Base-by-base conservation (phyloP, 2,113 vertebrate genomes). In the Pelobates fuscus region DNA sequence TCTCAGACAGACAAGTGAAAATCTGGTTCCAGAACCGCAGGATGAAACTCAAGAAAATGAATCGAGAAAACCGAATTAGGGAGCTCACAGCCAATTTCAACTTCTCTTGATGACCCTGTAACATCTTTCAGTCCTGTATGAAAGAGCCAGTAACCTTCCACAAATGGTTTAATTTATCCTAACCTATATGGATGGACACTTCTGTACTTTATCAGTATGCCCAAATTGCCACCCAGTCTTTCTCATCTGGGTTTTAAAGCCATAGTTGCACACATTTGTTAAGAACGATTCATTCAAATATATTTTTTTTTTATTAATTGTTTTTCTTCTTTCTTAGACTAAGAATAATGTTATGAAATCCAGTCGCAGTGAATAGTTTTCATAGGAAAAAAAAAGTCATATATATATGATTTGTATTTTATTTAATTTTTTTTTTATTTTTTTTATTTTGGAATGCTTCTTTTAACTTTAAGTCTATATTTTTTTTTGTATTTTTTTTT, bases 41-140 rank as follows among this genome's bases (percentile, higher is more conserved):
- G 83, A 99, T 99, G 97, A 99, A 99, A 94, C 94, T 99, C 89
- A 99, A 99, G 95, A 99, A 99, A 91, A 98, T 98, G 96, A 99
- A 96, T 91, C 90, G 97, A 81, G 97, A 99, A 82, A 98, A 95
- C 79, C 90, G 97, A 82, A 98, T 98, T 86, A 95, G 97, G 78
- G 96, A 98, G 91, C 94, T 98, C 82, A 97, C 97, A 88, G 91
- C 91, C 87, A 97, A 94, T 89, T 99, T 96, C 89, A 95, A 93
- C 88, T 99, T 98, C 89, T 96, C 96, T 79, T 99, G 95, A 99
- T 95, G 90, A 93, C 93, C 86, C 86, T 82, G 78, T 82, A 81
- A 81, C 79, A 80, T 80, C 80, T 79, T 79, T 64, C n/a, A 26
- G 17, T 23, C 66, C 67, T 74, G 70, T 77, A 62, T 84, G 84